Percentiles rank a stretch among this genome's conserved stretches.
These are phyloP conservation scores for Macrophya alboannulata DNA, from an alignment of 2,888 invertebrate species.

Conservation along the genomic window DNA sequence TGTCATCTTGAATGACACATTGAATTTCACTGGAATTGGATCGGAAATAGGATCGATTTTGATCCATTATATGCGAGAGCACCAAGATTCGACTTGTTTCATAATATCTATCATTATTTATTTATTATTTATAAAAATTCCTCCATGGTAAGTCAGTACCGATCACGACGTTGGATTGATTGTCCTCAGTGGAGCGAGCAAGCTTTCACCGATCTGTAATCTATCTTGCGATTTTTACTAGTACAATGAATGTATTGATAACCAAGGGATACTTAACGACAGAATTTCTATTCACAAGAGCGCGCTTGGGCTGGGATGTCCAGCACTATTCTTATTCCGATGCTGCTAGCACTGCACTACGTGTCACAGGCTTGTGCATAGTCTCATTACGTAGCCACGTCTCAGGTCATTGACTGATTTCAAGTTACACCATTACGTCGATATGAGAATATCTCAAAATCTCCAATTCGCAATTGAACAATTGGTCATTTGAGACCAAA, in stretches of 20 bases:
- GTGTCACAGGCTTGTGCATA: conserved; percentile 80
- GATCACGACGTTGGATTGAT: not conserved
- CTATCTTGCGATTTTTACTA: conserved; percentile 78
- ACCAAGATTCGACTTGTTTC: too few species aligned
- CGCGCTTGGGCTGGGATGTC: conserved; percentile 86
- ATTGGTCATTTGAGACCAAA: too few species aligned
- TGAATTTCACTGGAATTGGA: too few species aligned
- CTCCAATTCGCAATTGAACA: too few species aligned
- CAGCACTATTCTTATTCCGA: conserved; percentile 84
- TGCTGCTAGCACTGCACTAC: conserved; percentile 81
- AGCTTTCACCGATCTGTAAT: conserved; percentile 82
- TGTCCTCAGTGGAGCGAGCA: conserved; percentile 82
- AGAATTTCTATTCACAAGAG: conserved; percentile 84
- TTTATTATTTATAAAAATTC: too few species aligned
- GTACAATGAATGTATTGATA: conserved; percentile 76
- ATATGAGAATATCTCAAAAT: too few species aligned
- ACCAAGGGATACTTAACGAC: conserved; percentile 81
- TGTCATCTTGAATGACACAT: too few species aligned
- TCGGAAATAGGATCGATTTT: too few species aligned
- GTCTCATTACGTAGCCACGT: not conserved
- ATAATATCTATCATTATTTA: too few species aligned
- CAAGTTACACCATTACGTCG: too few species aligned
- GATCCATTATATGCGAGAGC: too few species aligned
- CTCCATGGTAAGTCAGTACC: conserved; percentile 63
- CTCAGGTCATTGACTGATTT: not conserved